Base-by-base conservation (phyloP, 2,113 vertebrate species). In the Paradoxurus hermaphroditus region DNA sequence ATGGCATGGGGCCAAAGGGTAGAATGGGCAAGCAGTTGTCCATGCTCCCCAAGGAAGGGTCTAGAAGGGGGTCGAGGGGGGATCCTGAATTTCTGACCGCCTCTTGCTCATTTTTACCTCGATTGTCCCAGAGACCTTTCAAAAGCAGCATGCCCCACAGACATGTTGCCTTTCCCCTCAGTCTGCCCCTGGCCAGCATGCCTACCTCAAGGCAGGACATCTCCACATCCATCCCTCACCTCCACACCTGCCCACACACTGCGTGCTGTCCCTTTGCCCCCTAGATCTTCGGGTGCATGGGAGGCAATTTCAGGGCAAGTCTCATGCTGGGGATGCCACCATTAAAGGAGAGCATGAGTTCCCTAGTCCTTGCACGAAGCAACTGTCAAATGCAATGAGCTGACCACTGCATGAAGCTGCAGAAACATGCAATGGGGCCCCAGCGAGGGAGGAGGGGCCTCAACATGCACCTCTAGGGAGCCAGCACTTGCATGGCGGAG, bases 161-260 rank as follows among this genome's bases (percentile, higher is more conserved):
- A 68, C 1, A 1, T 3, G 12, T 29, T 34, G 0, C 27, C 44
- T 81, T 63, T 62, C 39, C 25, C n/a, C 23, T 5, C 18, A 56
- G 12, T 27, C 39, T 49, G 1, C 62, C n/a, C 23, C 11, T 27
- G 5, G 3, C 51, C 2, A 1, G 11, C 5, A 1, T 51, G n/a
- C 25, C 31, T 83, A 4, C 8, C 36, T 87, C 29, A 4, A 0
- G 13, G 21, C 7, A 18, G 11, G 41, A 51, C 67, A 4, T 12
- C 41, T 46, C 63, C 34, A 31, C 19, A 53, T 46, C 4, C 14
- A 13, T 46, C 27, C 27, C 46, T 89, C 25, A 16, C 73, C 9
- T 46, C 62, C 18, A n/a, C 12, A 31, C 44, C n/a, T 46, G 15
- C 53, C 49, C 78, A 84, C 51, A 34, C 2, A 0, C 65, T 70